Conservation (phyloP, 1,140 invertebrate genomes). For the Sycobia sp. region DNA sequence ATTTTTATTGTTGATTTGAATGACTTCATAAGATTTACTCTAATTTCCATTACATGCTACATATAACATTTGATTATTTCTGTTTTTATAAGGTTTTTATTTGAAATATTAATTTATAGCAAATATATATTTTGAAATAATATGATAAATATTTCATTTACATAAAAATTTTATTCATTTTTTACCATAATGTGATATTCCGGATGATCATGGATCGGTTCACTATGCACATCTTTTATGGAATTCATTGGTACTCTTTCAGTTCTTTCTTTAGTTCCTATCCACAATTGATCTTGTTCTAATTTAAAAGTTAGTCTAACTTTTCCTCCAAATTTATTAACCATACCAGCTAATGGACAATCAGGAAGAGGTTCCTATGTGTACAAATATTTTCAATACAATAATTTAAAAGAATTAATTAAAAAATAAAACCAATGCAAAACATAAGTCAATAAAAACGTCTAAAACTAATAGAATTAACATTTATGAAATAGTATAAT, state of each 20-base stretch:
- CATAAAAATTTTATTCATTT: conserved; percentile 7
- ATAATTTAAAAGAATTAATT: conserved; percentile 20
- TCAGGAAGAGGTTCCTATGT: conserved; percentile 82
- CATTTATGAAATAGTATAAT: neutral
- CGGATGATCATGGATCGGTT: conserved; percentile 88
- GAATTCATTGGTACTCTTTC: conserved; percentile 91
- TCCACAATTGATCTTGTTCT: conserved; percentile 90
- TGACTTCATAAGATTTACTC: too few relatives aligned
- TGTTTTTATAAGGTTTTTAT: too few relatives aligned
- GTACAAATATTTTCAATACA: too few relatives aligned
- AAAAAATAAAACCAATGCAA: neutral
- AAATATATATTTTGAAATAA: neutral
- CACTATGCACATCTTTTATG: conserved; percentile 82
- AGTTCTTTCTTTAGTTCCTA: conserved; percentile 92
- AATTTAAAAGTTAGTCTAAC: conserved; percentile 92
- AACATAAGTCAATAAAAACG: neutral
- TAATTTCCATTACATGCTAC: too few relatives aligned
- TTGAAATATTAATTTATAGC: too few relatives aligned
- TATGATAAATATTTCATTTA: neutral
- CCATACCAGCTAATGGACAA: conserved; percentile 85
- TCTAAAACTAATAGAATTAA: too few relatives aligned
- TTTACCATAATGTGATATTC: conserved; percentile 92
- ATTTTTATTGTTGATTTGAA: too few relatives aligned
- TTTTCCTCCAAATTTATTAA: conserved; percentile 91
- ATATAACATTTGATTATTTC: too few relatives aligned